Evolutionary conservation across 2,113 vertebrate genomes (phyloP).

Genomic region (Sinocyclocheilus grahami): DNA sequence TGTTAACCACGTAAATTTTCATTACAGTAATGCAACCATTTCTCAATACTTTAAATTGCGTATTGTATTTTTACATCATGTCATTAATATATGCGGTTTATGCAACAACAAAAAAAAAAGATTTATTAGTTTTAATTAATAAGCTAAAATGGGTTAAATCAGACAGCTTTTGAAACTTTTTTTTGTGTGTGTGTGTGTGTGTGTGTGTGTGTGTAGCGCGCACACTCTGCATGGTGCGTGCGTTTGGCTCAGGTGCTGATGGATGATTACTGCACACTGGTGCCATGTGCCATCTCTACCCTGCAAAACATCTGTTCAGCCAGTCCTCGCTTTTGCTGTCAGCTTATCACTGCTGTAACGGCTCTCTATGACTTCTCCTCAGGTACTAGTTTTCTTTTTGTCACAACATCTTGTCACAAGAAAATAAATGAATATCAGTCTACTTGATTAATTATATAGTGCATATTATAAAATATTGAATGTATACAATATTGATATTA

Average conservation of each 20-base stretch:
- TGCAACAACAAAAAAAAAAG: too few species aligned
- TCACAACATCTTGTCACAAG: neutral
- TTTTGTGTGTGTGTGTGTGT: neutral
- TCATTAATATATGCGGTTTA: neutral
- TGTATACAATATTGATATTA: neutral
- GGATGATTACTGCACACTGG: slow-evolving; percentile 93
- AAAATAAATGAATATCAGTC: neutral
- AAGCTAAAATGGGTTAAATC: neutral
- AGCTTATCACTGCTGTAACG: slow-evolving; percentile 91
- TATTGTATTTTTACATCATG: neutral
- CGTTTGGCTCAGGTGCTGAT: slow-evolving; percentile 88
- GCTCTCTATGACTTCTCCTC: slow-evolving; percentile 90
- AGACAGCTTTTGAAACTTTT: neutral
- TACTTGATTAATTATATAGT: neutral
- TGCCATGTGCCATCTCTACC: slow-evolving; percentile 89
- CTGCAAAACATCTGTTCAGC: slow-evolving; percentile 88
- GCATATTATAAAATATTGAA: neutral
- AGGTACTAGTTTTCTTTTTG: slow-evolving; percentile 74
- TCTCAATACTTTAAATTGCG: neutral
- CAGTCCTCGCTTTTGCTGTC: slow-evolving; percentile 97
- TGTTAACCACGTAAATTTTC: neutral
- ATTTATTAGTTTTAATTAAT: too few species aligned
- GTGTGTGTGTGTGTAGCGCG: slow-evolving; percentile 78
- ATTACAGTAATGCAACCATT: neutral
- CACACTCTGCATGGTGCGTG: slow-evolving; percentile 87